Evolutionary conservation across 2,888 invertebrate species (phyloP).

Genomic region (Gibbula magus): DNA sequence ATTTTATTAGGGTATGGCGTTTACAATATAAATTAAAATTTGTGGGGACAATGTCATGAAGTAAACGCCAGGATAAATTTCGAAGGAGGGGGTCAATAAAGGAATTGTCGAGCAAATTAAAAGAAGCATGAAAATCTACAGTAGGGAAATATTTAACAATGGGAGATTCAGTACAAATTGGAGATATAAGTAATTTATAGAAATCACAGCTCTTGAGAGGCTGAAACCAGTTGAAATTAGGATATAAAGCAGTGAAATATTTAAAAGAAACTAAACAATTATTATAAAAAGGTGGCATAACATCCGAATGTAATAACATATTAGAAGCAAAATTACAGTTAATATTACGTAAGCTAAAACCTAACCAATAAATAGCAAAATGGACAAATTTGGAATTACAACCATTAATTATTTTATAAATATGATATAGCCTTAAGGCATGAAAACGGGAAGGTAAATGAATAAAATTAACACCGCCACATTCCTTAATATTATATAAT

Average conservation of each 20-base stretch:
- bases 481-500: neutral
- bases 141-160: neutral
- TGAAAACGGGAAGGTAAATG: constrained; percentile 2
- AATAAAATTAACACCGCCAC: constrained; percentile 20
- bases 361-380: constrained; percentile 37
- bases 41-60: neutral
- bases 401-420: constrained; percentile 27
- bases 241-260: neutral
- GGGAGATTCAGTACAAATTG: neutral
- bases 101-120: neutral
- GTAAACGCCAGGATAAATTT: neutral
- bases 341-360: constrained; percentile 3
- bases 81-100: neutral
- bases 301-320: constrained; percentile 27
- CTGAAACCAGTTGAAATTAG: neutral
- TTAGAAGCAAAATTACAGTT: constrained; percentile 21
- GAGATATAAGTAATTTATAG: neutral
- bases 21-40: neutral
- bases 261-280: neutral
- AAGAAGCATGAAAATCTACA: neutral
- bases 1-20: neutral
- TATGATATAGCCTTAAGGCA: constrained; percentile 17
- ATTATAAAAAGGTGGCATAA: constrained; percentile 29
- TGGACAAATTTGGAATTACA: constrained; percentile 16
- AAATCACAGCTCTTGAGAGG: neutral